Base-by-base conservation (phyloP, 2,888 invertebrate genomes). In the Amitus sp. region DNA sequence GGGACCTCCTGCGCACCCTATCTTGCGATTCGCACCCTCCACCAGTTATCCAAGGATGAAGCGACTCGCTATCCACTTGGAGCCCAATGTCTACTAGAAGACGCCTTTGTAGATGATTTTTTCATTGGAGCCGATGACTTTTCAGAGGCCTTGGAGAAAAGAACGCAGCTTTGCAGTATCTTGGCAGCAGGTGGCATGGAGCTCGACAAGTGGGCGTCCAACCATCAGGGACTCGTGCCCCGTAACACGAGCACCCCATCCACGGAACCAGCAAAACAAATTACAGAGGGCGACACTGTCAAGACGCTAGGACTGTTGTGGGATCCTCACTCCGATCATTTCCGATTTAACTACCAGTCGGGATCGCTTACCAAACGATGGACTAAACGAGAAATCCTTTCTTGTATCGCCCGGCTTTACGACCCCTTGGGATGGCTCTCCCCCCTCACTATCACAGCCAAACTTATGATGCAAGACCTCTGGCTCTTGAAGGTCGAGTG, bases 401-500 rank as follows among this genome's bases (percentile, higher is more conserved):
- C 56, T 7, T 6, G 33, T 7, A 48, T 54, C 3, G 46, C 53
- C 1, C 39, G 46, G 13, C 17, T 66, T 1, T 66, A 59, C 34
- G 66, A 66, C 23, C 66, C 61, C 1, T 13, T 55, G n/a, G 61
- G 61, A 1, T 62, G 56, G 61, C n/a, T 62, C 1, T 13, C 64
- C 5, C 60, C 57, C 3, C 18, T 59, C 10, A 54, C 39, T 0
- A 27, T 68, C 1, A 12, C n/a, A 0, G 64, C 60, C 1, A 66
- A 68, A 17, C 52, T 66, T 4, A 13, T 65, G 7, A 51, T 68
- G 42, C 66, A 66, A 33, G 53, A 57, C 7, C 30, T 65, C 1
- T 66, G 66, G 62, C 15, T 57, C 1, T 17, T 40, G 2, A 49
- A 42, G 6, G 18, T 33, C 1, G 56, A 47, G 9, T 52, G 52